Evolutionary conservation across 2,888 invertebrate genomes (phyloP), one percentile per base, ranked within the genome.

Genomic region (Hydrotaea cyrtoneurina): DNA sequence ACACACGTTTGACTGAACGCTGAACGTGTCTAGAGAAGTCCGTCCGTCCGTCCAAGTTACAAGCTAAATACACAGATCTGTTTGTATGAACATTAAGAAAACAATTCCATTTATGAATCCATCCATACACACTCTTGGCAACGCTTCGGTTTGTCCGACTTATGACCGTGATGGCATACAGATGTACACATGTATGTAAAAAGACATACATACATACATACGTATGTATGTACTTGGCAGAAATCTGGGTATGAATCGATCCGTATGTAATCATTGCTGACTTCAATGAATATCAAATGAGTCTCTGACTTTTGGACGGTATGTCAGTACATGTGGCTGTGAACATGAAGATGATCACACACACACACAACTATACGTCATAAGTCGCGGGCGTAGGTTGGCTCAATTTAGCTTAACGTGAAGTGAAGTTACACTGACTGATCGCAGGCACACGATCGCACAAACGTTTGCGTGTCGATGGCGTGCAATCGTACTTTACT

Each of bases 201-300:
- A 2, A 46, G 15, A 11, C 15, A 11, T 46, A 46, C 46, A 46
- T 46, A 13, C 46, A n/a, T 46, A 15, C 53, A 3, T 53, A 53
- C 53, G n/a, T 8, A 53, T 19, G 8, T 5, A 53, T 53, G 53
- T 53, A 19, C 11, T 21, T 21, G 55, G 55, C 21, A 55, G 19
- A 21, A 21, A 55, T 21, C 55, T 55, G 55, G 55, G 21, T 55
- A 55, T 21, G 55, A 10, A 55, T 19, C 55, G 55, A 21, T 55
- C 21, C 11, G 55, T 19, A 21, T 17, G 19, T 53, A 53, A 53
- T 55, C 55, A 21, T 55, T 55, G 90, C 89, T 89, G 87, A 90
- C 89, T 89, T 90, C 90, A 90, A 90, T 89, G 90, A 90, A 90
- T 89, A 90, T 88, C 85, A 90, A 89, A 90, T 89, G 90, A 90